Base-by-base conservation (phyloP, 2,113 vertebrate species). In the Herpailurus yagouaroundi region DNA sequence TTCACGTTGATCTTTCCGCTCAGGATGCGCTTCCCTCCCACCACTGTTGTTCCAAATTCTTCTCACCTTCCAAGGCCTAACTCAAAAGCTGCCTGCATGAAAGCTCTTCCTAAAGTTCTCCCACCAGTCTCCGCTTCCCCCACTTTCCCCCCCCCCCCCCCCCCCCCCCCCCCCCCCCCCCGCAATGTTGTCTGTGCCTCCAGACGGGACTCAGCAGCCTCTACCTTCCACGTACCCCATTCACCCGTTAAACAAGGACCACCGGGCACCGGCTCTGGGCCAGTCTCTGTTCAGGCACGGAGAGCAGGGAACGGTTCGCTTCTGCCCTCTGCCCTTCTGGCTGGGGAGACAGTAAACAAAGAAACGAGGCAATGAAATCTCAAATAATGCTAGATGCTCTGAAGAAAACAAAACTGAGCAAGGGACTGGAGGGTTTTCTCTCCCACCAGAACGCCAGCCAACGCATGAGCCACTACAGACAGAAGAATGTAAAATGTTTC, bases 101-200 rank as follows among this genome's bases (percentile, higher is more conserved):
- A 38, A 7, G 25, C 23, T 48, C 31, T n/a, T 29, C 52, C 80
- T 41, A 21, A 64, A 2, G 15, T 18, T 79, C n/a, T 31, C 21
- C 52, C 45, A 3, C 14, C 11, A n/a, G 57, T 19, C 19, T 60
- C 57, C 21, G 57, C 45, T 45, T 45, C 45, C 45, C 45, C 45
- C 45, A 1, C 7, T 41, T 41, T 6, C 41, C 41, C 41, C 0
- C 45, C 45, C 45, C 41, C 6, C 12, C 36, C 55, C 19, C 0
- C 45, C 45, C 45, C 41, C 6, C 12, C 36, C 55, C 19, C 41
- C 41, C 41, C 45, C 45, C 7, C 18, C 15, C 14, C 81, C 63
- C 27, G 36, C 38, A n/a, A 36, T 25, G 9, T 10, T 21, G 21
- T 48, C 48, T 36, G 33, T 6, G 8, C 66, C 83, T 66, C 23